Evolutionary conservation across 2,113 vertebrate genomes (phyloP).

Genomic region (Gopherus flavomarginatus): DNA sequence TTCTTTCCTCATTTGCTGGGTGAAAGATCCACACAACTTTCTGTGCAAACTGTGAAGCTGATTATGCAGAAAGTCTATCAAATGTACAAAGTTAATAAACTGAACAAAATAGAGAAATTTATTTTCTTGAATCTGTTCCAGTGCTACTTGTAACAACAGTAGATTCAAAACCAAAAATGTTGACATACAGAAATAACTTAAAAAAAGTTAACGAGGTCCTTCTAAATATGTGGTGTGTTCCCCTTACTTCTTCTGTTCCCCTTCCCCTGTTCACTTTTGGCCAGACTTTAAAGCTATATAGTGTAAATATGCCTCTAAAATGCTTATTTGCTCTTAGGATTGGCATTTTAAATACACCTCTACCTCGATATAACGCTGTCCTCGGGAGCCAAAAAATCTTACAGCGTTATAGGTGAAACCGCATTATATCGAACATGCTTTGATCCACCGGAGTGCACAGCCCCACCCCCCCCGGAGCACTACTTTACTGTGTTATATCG

Average conservation of each 20-base stretch:
- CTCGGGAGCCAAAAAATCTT: too few relatives aligned
- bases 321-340: not conserved
- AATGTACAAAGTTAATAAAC: not conserved
- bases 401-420: too few relatives aligned
- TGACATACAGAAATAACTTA: not conserved
- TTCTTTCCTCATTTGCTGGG: not conserved
- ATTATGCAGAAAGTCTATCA: too few relatives aligned
- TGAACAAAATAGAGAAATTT: not conserved
- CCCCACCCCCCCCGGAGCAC: too few relatives aligned
- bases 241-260: not conserved
- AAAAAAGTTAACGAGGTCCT: not conserved
- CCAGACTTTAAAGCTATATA: not conserved
- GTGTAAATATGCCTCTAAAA: not conserved
- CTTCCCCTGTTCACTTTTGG: not conserved
- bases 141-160: accelerated
- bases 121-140: too few relatives aligned
- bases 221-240: not conserved
- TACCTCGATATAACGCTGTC: too few relatives aligned
- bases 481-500: too few relatives aligned
- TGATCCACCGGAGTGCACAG: too few relatives aligned
- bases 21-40: not conserved
- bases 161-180: not conserved
- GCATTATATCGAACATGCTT: too few relatives aligned
- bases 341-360: not conserved
- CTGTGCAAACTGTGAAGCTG: not conserved